A percentile compares a stretch with the other conserved stretches of the same genome.
Evolutionary conservation across 2,888 invertebrate genomes (phyloP).

Genomic region (Phytoseiulus persimilis): DNA sequence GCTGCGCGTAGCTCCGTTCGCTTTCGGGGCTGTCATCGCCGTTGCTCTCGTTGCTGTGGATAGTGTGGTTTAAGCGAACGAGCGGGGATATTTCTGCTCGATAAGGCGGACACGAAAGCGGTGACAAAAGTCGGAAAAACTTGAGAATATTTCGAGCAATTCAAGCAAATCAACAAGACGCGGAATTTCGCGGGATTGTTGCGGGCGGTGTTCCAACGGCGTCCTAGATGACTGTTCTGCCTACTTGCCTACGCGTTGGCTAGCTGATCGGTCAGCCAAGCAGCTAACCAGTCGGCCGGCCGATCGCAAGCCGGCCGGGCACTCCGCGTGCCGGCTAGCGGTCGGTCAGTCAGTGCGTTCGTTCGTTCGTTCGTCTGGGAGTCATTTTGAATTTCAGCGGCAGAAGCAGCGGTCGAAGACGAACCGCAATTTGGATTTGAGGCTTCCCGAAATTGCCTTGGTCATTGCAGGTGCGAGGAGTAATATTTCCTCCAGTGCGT

Average conservation of each 20-base stretch:
- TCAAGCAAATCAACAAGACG: neutral
- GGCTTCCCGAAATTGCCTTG: neutral
- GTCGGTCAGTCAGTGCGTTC: neutral
- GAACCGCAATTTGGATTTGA: conserved; percentile 5
- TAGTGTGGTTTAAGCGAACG: neutral
- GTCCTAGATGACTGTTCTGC: neutral
- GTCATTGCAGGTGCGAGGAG: neutral
- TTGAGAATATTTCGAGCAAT: neutral
- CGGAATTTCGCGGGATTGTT: neutral
- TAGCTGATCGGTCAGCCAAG: neutral
- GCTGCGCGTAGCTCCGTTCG: neutral
- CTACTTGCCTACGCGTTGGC: neutral
- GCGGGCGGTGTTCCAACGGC: neutral
- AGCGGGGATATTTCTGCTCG: neutral
- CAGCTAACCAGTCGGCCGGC: neutral
- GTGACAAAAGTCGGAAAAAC: neutral
- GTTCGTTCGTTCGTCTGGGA: neutral
- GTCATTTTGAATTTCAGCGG: neutral
- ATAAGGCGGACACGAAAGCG: neutral
- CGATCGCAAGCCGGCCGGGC: neutral
- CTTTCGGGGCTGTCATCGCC: neutral
- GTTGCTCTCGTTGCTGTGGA: neutral
- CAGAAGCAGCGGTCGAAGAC: neutral
- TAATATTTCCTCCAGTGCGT: neutral
- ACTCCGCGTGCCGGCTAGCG: neutral